These are phyloP conservation scores for Alces alces DNA, from an alignment of 2,113 vertebrate species.

Conservation along the genomic window DNA sequence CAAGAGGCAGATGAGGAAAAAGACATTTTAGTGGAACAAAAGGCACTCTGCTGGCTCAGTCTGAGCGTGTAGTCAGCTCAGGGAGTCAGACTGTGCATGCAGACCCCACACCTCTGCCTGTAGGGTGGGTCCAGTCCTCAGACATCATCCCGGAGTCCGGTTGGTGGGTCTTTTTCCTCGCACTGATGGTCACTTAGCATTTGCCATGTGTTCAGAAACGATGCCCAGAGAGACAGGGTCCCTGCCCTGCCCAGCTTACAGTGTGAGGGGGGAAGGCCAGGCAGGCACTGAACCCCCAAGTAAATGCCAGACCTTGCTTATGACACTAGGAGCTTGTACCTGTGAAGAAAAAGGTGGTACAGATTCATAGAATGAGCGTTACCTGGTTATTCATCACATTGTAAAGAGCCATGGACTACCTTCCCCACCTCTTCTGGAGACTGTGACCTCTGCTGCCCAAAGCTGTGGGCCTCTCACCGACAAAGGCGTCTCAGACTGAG, in stretches of 20 bases:
- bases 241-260: background rate
- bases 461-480: background rate
- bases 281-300: background rate
- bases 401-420: background rate
- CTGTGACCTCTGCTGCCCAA: background rate
- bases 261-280: background rate
- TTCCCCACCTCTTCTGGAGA: background rate
- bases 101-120: background rate
- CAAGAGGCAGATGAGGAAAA: background rate
- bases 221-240: background rate
- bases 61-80: background rate
- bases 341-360: background rate
- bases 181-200: background rate
- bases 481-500: background rate
- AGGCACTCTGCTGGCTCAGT: background rate
- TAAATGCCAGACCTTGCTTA: background rate
- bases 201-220: background rate
- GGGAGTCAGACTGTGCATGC: background rate
- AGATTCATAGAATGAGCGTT: background rate
- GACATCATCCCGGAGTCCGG: background rate
- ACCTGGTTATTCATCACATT: background rate
- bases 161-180: background rate
- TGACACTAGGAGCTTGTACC: background rate
- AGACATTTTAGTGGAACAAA: background rate
- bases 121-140: background rate